phyloP scores from a whole-genome alignment of 30 jellyfish, hydroid and myxozoan genomes.

The Morbakka virulenta region DNA sequence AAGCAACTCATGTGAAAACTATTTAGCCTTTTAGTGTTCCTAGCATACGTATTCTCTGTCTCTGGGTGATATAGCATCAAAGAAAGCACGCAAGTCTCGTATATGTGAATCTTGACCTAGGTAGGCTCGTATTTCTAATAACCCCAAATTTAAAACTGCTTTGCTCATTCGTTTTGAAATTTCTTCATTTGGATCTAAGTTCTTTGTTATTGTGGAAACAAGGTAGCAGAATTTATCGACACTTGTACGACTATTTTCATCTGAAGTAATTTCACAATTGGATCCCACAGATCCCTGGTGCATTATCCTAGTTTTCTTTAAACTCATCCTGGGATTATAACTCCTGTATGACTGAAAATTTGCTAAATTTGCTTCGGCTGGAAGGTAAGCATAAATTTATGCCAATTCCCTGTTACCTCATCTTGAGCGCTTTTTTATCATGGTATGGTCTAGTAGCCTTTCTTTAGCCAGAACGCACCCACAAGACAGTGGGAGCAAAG shows the following conservation, averaged over 20 bases:
- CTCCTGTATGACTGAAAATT: conserved; percentile 11
- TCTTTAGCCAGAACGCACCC: no score
- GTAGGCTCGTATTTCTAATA: conserved; percentile 12
- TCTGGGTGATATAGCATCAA: not conserved
- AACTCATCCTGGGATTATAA: conserved; percentile 11
- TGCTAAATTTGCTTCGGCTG: no score
- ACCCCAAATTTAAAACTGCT: conserved; percentile 21
- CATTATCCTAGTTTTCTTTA: conserved; percentile 21
- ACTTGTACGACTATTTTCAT: conserved; percentile 11
- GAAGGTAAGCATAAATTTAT: no score
- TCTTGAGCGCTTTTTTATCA: no score
- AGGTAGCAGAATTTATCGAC: conserved; percentile 33
- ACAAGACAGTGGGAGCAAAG: no score
- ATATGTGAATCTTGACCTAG: conserved; percentile 8
- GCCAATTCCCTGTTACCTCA: no score
- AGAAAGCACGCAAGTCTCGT: conserved; percentile 25
- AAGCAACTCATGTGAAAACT: not conserved
- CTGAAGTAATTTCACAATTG: conserved; percentile 4
- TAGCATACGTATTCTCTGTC: not conserved
- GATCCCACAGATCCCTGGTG: conserved; percentile 38
- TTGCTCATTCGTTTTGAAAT: not conserved
- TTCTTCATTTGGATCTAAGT: conserved; percentile 10
- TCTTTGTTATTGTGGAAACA: conserved; percentile 23
- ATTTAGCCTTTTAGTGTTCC: not conserved
- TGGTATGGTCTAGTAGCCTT: no score